Evolutionary conservation across 2,797 vertebrate species (phyloP).

Genomic region (Peromyscus aztecus): DNA sequence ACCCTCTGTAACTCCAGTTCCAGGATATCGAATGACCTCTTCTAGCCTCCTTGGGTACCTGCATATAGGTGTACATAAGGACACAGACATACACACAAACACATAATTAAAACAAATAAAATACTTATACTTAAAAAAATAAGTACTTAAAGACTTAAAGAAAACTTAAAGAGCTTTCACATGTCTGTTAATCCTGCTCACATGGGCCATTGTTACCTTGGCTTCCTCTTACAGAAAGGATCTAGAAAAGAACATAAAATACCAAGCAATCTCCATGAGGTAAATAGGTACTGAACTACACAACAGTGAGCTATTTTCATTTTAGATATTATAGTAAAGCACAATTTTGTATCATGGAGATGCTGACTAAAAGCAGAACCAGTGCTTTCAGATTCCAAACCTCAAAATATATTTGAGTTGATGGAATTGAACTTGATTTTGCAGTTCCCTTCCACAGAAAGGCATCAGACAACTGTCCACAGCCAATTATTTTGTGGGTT

Average conservation of each 20-base stretch:
- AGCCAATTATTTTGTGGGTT: constrained; percentile 71
- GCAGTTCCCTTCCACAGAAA: constrained; percentile 37
- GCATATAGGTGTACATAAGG: not conserved
- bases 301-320: constrained; percentile 1
- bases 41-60: not conserved
- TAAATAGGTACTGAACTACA: constrained; percentile 18
- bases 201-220: not conserved
- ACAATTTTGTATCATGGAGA: not conserved
- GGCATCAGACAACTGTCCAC: constrained; percentile 12
- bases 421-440: constrained; percentile 59
- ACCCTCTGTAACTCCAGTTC: not conserved
- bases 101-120: not conserved
- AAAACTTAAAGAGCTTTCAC: not conserved
- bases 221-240: constrained; percentile 46
- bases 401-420: constrained; percentile 18
- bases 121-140: too few species aligned
- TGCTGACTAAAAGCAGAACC: constrained; percentile 41
- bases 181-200: not conserved
- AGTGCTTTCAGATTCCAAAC: constrained; percentile 27
- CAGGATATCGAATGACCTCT: not conserved
- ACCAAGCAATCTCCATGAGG: not conserved
- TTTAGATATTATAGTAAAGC: not conserved
- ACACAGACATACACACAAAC: not conserved
- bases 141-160: not conserved
- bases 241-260: constrained; percentile 34